phyloP scores from a whole-genome alignment of 2,888 invertebrate species.

The Anthophora plumipes region DNA sequence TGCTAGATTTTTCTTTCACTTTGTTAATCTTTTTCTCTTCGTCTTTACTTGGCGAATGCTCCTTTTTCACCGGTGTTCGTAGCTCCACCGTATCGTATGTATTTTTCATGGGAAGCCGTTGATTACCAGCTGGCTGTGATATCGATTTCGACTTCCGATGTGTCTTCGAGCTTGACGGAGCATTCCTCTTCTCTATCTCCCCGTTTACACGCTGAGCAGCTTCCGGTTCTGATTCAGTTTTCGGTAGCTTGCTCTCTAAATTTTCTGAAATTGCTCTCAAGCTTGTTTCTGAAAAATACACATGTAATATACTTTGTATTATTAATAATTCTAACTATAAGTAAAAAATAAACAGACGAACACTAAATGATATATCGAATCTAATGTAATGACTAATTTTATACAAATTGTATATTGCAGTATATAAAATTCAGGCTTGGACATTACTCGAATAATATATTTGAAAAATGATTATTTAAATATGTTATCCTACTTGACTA shows the following conservation, averaged over 20 bases:
- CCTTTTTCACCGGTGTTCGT: slow-evolving; percentile 45
- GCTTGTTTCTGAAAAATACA: slow-evolving; percentile 63
- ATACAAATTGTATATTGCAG: too few species aligned
- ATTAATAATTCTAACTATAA: too few species aligned
- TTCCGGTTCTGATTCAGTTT: slow-evolving; percentile 36
- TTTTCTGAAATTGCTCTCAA: slow-evolving; percentile 64
- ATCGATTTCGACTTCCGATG: slow-evolving; percentile 51
- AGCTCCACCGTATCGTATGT: slow-evolving; percentile 57
- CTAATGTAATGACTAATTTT: too few species aligned
- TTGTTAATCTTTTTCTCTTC: slow-evolving; percentile 40
- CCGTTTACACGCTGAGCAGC: background rate
- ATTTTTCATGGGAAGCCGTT: slow-evolving; percentile 42
- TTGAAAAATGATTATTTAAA: too few species aligned
- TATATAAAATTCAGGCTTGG: too few species aligned
- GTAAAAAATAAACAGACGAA: too few species aligned
- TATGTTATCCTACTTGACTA: too few species aligned
- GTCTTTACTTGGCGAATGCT: slow-evolving; percentile 45
- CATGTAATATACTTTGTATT: background rate
- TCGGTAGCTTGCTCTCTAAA: slow-evolving; percentile 63
- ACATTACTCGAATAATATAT: too few species aligned
- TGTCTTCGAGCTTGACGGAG: slow-evolving; percentile 60
- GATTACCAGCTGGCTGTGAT: slow-evolving; percentile 43
- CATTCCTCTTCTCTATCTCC: slow-evolving; percentile 51
- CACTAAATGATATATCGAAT: too few species aligned
- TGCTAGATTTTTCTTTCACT: slow-evolving; percentile 35